These are phyloP conservation scores for Acronicta leporina DNA, from an alignment of 2,888 invertebrate genomes.

Conservation along the genomic window DNA sequence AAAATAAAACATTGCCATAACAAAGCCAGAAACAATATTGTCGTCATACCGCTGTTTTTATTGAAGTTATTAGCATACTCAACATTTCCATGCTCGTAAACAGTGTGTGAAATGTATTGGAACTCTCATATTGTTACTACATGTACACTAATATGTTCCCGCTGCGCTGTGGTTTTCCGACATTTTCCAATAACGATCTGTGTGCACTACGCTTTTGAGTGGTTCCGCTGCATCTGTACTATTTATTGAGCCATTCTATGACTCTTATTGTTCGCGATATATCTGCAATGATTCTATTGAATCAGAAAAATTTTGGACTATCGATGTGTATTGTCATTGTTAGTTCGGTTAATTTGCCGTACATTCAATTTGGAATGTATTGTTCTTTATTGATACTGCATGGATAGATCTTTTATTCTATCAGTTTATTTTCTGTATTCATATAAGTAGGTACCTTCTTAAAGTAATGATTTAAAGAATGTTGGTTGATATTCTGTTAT, in stretches of 20 bases:
- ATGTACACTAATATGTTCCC: constrained; percentile 43
- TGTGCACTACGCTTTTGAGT: constrained; percentile 51
- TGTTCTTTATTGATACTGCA: constrained; percentile 34
- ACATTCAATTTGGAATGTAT: constrained; percentile 36
- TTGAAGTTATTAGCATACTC: constrained; percentile 50
- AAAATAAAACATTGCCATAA: constrained; percentile 37
- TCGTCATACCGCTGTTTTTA: constrained; percentile 35
- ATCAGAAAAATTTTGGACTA: constrained; percentile 39
- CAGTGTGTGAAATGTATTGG: constrained; percentile 39
- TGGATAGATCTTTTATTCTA: constrained; percentile 17
- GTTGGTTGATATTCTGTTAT: too few relatives aligned
- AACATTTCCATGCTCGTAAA: constrained; percentile 30
- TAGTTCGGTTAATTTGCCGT: constrained; percentile 42
- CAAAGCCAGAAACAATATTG: constrained; percentile 29
- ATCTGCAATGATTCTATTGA: constrained; percentile 48
- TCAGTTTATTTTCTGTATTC: background rate
- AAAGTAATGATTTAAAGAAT: too few relatives aligned
- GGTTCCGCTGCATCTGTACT: constrained; percentile 53
- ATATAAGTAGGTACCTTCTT: too few relatives aligned
- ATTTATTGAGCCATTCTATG: constrained; percentile 52
- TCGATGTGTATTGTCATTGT: constrained; percentile 34
- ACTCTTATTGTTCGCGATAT: constrained; percentile 47
- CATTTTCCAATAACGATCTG: constrained; percentile 52
- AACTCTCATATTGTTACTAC: constrained; percentile 39
- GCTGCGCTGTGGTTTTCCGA: constrained; percentile 41